Evolutionary conservation across 2,113 vertebrate species (phyloP), one percentile per base, ranked within the genome.

Genomic region (Pseudorhombus dupliciocellatus): DNA sequence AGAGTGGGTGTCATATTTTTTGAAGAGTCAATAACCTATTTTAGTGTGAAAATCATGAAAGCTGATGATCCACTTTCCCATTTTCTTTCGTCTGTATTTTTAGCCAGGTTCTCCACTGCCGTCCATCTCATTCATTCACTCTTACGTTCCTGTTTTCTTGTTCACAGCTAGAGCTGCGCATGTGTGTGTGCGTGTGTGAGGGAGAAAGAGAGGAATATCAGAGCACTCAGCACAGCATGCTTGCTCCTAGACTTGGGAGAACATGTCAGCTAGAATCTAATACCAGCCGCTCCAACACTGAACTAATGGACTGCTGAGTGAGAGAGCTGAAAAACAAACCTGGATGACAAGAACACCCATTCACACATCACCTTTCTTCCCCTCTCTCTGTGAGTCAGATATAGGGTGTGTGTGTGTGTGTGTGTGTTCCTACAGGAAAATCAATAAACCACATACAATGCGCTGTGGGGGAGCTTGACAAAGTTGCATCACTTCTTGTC

Each of bases 251-350:
- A 87, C 86, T 89, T 80, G 76, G 85, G 81, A 75, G 82, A 89
- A 89, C 84, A 87, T 87, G 87, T 90, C 87, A 89, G 83, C 77
- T 69, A 81, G 84, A 90, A 91, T 83, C 86, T 84, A 90, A 89
- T 85, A 87, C 76, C 79, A 79, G 80, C 73, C 63, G 70, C 74
- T 86, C 82, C 84, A 90, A 87, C 80, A 87, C 86, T 73, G 86
- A 91, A 84, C 88, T 91, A 91, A 92, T 92, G 90, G 88, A 90
- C 88, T 91, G 86, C 83, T 87, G 87, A 89, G 88, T 79, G 87
- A 88, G 87, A 74, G 81, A 79, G 86, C 86, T 82, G 81, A 88
- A 90, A 90, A 91, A 88, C 82, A 87, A 88, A 87, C 75, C 84
- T 53, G 50, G 75, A 88, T 89, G 86, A 89, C 81, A 75, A 86